phyloP scores from a whole-genome alignment of 64 coral and sea anemone genomes.

The Pocillopora damicornis region DNA sequence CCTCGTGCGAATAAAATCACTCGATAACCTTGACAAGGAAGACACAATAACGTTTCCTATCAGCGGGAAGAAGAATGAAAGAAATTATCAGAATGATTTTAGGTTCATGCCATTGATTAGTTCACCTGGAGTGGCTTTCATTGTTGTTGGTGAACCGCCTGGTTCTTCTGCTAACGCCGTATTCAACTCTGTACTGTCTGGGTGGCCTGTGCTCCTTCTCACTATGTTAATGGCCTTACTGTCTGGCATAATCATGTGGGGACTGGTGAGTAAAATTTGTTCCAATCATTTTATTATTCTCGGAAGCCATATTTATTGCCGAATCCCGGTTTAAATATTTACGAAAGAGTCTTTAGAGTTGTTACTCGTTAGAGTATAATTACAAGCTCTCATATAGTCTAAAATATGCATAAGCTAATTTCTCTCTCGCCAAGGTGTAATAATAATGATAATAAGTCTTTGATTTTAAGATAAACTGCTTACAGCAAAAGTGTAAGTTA shows the following conservation, averaged over 20 bases:
- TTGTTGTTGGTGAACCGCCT: constrained; percentile 77
- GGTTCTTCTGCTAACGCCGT: constrained; percentile 77
- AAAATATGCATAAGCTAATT: too few relatives aligned
- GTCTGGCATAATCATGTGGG: constrained; percentile 95
- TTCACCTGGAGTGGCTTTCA: constrained; percentile 87
- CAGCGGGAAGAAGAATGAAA: constrained; percentile 72
- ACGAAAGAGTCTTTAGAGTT: too few relatives aligned
- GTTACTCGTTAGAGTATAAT: too few relatives aligned
- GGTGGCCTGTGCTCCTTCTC: constrained; percentile 81
- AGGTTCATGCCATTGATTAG: constrained; percentile 79
- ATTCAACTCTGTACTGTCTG: constrained; percentile 78
- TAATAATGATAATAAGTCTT: too few relatives aligned
- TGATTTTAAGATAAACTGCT: too few relatives aligned
- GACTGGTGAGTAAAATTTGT: constrained; percentile 62
- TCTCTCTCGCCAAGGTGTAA: too few relatives aligned
- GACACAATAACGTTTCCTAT: constrained; percentile 85
- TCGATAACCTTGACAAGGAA: neutral
- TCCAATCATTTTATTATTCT: neutral
- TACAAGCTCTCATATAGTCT: too few relatives aligned
- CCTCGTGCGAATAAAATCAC: constrained; percentile 31
- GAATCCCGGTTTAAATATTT: too few relatives aligned
- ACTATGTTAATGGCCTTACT: constrained; percentile 86
- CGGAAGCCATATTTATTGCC: too few relatives aligned
- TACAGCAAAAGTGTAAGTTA: too few relatives aligned
- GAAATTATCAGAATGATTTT: constrained; percentile 52